Evolutionary conservation across 92 coral and sea anemone species (phyloP).

Genomic region (Porites rus): DNA sequence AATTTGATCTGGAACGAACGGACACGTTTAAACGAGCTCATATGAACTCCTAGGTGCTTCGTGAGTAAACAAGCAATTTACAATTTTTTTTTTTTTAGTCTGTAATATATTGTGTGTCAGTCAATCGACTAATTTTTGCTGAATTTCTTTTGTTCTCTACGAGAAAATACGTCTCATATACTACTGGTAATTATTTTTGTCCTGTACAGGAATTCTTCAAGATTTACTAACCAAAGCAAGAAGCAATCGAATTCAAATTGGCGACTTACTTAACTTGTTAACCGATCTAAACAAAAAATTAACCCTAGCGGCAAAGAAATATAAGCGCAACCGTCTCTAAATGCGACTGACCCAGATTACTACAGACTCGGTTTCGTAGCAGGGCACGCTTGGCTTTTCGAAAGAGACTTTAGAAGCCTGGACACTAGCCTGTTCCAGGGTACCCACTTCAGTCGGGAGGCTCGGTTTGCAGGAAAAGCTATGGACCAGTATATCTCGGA

Average conservation of each 20-base stretch:
- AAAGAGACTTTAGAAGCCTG: constrained; percentile 11
- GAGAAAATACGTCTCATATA: too few relatives aligned
- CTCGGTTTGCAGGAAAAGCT: neutral
- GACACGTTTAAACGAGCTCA: too few relatives aligned
- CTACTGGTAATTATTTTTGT: neutral
- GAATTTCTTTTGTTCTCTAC: too few relatives aligned
- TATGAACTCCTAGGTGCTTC: too few relatives aligned
- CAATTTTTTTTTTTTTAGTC: too few relatives aligned
- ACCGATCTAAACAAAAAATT: neutral
- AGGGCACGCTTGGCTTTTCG: constrained; percentile 11
- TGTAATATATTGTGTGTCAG: too few relatives aligned
- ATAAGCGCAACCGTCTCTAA: constrained; percentile 20
- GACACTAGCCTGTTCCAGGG: constrained; percentile 4
- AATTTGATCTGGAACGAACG: too few relatives aligned
- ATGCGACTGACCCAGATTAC: constrained; percentile 19
- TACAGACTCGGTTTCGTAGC: constrained; percentile 25
- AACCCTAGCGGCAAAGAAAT: neutral
- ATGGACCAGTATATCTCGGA: constrained; percentile 32
- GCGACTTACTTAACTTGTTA: neutral
- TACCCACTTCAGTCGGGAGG: neutral
- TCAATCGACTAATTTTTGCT: too few relatives aligned
- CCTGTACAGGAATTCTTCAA: constrained; percentile 11
- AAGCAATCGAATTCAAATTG: neutral
- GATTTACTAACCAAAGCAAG: constrained; percentile 4
- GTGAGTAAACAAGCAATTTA: too few relatives aligned